Evolutionary conservation across 2,888 invertebrate genomes (phyloP), one percentile per base, ranked within the genome.

Genomic region (Omphaloscelis lunosa): DNA sequence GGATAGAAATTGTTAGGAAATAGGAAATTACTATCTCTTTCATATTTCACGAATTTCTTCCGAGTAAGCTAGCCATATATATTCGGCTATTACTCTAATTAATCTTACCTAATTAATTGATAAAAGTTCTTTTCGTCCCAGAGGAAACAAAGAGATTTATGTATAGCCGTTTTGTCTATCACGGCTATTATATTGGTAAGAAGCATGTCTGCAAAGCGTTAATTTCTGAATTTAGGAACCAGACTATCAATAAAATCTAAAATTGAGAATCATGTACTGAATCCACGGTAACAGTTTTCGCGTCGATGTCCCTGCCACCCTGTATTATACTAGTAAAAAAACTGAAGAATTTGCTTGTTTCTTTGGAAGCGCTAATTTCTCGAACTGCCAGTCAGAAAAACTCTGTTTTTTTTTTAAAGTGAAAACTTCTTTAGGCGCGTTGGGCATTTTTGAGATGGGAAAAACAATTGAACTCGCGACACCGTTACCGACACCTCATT

Each of bases 61-160:
- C 2, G 12, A 29, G 34, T 75, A 65, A 63, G 53, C 53, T 11
- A 27, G 34, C 45, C 34, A 27, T 75, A 53, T 63, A 63, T 75
- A 39, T 72, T 27, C 20, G n/a, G n/a, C 61, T 62, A 45, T 73
- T 59, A 72, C 67, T 72, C 34, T 72, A 65, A 81, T 76, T 81
- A 72, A 80, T 76, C 81, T 63, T 68, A 68, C 45, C 67, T 59
- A 62, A 58, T 80, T 80, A 76, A 80, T 81, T 81, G 76, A 71
- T 72, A 45, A 79, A 79, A 79, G 73, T 76, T 81, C 34, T 63
- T 58, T 71, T 58, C 58, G 48, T 58, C 56, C 45, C 56, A 12
- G 9, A 76, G 66, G 45, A 39, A 66, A 29, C 27, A 66, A 76
- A 27, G 48, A 76, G 77, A 76, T 76, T 58, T 65, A 76, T 76